Conservation (phyloP, 2,113 vertebrate genomes). For the Scomber scombrus region DNA sequence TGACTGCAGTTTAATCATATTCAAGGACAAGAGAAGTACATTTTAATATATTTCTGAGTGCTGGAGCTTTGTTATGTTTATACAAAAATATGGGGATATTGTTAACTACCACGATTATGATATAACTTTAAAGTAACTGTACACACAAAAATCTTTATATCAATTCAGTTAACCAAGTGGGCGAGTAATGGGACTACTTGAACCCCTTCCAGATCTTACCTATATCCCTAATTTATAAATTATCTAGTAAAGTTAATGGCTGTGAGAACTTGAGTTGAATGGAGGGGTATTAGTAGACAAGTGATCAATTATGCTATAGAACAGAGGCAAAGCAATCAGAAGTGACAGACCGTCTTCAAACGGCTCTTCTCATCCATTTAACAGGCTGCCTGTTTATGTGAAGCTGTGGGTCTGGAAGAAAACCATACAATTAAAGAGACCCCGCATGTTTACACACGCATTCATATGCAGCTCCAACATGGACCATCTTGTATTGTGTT, state of each 20-base stretch:
- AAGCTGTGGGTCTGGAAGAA: slow-evolving; percentile 80
- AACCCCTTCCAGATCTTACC: slow-evolving; percentile 7
- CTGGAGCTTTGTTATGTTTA: slow-evolving; percentile 2
- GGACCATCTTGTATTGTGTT: slow-evolving; percentile 75
- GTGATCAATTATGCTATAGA: slow-evolving; percentile 81
- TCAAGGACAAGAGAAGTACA: slow-evolving; percentile 1
- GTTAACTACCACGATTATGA: background rate
- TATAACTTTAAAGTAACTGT: background rate
- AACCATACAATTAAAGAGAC: slow-evolving; percentile 85
- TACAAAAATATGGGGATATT: slow-evolving; percentile 4
- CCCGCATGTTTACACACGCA: slow-evolving; percentile 77
- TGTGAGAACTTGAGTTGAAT: slow-evolving; percentile 67
- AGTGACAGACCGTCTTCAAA: slow-evolving; percentile 82
- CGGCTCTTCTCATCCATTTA: slow-evolving; percentile 83
- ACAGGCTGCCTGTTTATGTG: slow-evolving; percentile 84
- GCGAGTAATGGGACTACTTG: slow-evolving; percentile 21
- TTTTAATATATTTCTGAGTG: slow-evolving; percentile 53
- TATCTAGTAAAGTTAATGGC: slow-evolving; percentile 67
- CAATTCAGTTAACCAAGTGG: slow-evolving; percentile 21
- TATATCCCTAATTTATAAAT: slow-evolving; percentile 51
- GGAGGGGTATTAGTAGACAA: slow-evolving; percentile 71
- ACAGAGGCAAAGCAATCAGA: slow-evolving; percentile 80
- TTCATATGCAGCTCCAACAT: slow-evolving; percentile 81
- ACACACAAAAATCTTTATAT: slow-evolving; percentile 1
- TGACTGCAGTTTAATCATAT: slow-evolving; percentile 68